Percentiles rank a stretch among this genome's conserved stretches.
These are phyloP conservation scores for Drosophila triauraria DNA, from an alignment of 1,140 invertebrate genomes.

Conservation along the genomic window DNA sequence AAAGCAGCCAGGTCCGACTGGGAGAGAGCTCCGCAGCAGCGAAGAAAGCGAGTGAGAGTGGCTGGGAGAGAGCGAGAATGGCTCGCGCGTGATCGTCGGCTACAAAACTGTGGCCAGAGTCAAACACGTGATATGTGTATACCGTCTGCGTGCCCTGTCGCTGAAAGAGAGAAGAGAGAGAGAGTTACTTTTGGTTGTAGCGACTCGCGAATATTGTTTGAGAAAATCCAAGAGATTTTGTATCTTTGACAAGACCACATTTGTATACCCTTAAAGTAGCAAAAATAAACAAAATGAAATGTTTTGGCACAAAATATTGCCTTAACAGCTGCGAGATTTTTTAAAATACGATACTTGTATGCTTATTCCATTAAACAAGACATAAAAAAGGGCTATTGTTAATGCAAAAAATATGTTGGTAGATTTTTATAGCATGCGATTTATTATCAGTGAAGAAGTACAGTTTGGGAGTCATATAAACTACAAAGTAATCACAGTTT, in stretches of 20 bases:
- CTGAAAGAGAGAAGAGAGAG: slow-evolving; percentile 7
- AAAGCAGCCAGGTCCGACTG: neutral
- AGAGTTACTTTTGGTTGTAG: slow-evolving; percentile 14
- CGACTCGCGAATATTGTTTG: neutral
- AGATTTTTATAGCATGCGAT: slow-evolving; percentile 13
- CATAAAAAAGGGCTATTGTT: neutral
- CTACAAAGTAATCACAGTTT: neutral
- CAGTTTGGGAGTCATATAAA: neutral
- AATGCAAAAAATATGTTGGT: neutral
- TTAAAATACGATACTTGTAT: too few species aligned
- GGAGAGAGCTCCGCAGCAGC: neutral
- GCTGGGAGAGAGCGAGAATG: slow-evolving; percentile 21
- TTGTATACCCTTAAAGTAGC: neutral
- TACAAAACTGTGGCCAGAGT: slow-evolving; percentile 56
- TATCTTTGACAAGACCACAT: neutral
- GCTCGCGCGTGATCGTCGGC: slow-evolving; percentile 54
- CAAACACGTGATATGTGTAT: slow-evolving; percentile 61
- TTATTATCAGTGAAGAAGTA: neutral
- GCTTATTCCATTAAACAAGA: neutral
- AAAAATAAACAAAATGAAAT: neutral
- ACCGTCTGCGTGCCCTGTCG: slow-evolving; percentile 26
- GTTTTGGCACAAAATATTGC: neutral
- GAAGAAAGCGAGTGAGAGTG: slow-evolving; percentile 5
- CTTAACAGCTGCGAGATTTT: neutral
- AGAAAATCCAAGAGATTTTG: neutral